phyloP scores from a whole-genome alignment of 2,888 invertebrate species.

The Plagiodera versicolora region DNA sequence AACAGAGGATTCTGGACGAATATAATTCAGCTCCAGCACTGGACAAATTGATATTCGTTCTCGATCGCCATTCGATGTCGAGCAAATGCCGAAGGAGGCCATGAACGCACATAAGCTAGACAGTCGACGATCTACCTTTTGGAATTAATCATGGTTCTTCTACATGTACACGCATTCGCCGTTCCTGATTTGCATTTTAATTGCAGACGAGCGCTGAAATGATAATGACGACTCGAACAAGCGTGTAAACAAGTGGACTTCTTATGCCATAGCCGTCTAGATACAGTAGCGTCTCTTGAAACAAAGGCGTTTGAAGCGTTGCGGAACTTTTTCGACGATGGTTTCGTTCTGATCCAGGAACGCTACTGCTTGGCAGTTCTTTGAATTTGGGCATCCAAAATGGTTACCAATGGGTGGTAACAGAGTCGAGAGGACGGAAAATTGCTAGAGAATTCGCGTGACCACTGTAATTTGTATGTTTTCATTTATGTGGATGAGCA shows the following conservation, averaged over 20 bases:
- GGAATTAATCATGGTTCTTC: constrained; percentile 57
- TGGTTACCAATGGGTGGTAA: constrained; percentile 2
- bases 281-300: not conserved
- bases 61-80: constrained; percentile 45
- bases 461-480: constrained; percentile 12
- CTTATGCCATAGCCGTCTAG: constrained; percentile 12
- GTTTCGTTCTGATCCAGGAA: no score
- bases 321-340: no score
- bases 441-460: constrained; percentile 15
- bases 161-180: constrained; percentile 57
- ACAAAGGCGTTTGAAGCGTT: no score
- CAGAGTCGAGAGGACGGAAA: constrained; percentile 6
- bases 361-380: not conserved
- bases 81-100: constrained; percentile 41
- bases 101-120: constrained; percentile 44
- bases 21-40: not conserved
- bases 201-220: constrained; percentile 63
- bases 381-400: not conserved
- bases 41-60: constrained; percentile 45
- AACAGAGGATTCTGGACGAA: no score
- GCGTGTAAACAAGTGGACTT: constrained; percentile 52
- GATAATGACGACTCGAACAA: constrained; percentile 60
- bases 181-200: constrained; percentile 60
- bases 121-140: constrained; percentile 52
- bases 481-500: constrained; percentile 12